Conservation (phyloP, 2,113 vertebrate genomes). For the Marmota flaviventris region DNA sequence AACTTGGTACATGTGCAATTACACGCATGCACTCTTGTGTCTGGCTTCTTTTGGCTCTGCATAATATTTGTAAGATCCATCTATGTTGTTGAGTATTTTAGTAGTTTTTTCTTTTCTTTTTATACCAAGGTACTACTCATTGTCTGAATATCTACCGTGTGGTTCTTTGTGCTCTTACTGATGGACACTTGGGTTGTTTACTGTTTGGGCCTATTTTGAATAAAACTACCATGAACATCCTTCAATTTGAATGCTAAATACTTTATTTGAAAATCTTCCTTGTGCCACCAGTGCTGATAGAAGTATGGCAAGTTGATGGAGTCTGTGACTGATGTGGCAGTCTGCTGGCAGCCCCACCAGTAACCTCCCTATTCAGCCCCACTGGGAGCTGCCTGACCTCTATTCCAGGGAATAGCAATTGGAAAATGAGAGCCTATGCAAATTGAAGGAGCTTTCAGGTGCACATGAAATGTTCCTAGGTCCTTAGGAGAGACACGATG, state of each 20-base stretch:
- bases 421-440: constrained; percentile 39
- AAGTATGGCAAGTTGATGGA: background rate
- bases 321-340: background rate
- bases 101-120: background rate
- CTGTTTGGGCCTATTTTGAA: constrained; percentile 10
- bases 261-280: constrained; percentile 27
- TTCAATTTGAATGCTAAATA: background rate
- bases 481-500: background rate
- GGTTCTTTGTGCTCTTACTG: background rate
- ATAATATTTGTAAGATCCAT: background rate
- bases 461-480: background rate
- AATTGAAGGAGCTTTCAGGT: background rate
- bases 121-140: background rate
- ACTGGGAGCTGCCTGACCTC: background rate
- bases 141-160: background rate
- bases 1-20: background rate
- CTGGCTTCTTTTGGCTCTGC: background rate
- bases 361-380: background rate
- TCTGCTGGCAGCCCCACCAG: background rate
- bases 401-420: background rate
- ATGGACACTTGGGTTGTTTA: constrained; percentile 37
- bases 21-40: background rate
- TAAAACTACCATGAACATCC: background rate
- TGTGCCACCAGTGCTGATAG: background rate
- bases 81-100: background rate